Conservation (phyloP, 2,113 vertebrate genomes). For the Cryptoleucopteryx plumbea region DNA sequence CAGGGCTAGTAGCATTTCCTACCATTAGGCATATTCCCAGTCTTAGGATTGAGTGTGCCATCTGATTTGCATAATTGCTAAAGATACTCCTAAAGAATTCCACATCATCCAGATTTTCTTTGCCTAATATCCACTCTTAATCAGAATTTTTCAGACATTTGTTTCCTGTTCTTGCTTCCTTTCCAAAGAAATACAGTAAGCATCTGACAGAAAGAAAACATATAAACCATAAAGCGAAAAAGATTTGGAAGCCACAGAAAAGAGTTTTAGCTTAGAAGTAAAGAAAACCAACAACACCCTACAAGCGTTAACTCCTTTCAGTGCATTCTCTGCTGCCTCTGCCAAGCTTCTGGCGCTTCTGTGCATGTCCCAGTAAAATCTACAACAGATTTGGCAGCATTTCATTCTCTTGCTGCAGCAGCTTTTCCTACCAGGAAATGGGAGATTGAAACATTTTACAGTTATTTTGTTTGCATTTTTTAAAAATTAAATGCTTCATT, state of each 20-base stretch:
- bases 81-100: neutral
- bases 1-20: neutral
- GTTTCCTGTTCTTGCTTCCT: neutral
- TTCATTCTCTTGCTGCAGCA: neutral
- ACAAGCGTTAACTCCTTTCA: neutral
- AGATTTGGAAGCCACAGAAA: neutral
- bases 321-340: neutral
- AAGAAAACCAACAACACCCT: neutral
- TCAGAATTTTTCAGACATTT: neutral
- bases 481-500: slow-evolving; percentile 4
- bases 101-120: neutral
- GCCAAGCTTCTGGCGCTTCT: neutral
- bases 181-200: neutral
- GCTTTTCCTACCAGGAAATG: neutral
- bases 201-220: neutral
- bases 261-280: neutral
- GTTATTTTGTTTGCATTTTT: neutral
- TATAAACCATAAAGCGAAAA: neutral
- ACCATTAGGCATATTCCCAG: neutral
- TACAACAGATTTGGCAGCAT: neutral
- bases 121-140: neutral
- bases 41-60: neutral
- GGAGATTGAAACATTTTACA: neutral
- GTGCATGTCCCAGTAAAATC: neutral
- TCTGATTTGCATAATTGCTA: neutral